Percentiles rank a stretch among this genome's conserved stretches.
These are phyloP conservation scores for Petrocephalus schoutedeni DNA, from an alignment of 2,797 vertebrate species.

Conservation along the genomic window DNA sequence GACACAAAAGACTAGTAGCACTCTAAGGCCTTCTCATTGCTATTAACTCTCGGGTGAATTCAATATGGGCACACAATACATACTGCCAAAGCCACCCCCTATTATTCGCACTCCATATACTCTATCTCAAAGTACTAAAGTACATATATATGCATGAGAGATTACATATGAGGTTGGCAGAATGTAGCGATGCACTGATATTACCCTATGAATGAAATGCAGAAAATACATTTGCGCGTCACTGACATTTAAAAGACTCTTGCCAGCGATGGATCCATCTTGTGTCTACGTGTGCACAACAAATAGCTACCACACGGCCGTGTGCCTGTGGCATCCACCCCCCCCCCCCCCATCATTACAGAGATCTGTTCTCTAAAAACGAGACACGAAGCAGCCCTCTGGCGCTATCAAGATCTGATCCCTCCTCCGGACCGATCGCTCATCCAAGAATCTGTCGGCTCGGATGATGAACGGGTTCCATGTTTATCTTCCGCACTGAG, in stretches of 20 bases:
- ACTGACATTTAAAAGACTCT: neutral
- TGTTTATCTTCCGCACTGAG: conserved; percentile 11
- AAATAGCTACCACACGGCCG: neutral
- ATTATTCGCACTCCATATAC: neutral
- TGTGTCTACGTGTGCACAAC: neutral
- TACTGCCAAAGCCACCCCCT: neutral
- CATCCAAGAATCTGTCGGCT: neutral
- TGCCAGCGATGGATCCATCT: neutral
- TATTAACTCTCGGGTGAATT: neutral
- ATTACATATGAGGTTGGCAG: neutral
- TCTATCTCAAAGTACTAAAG: neutral
- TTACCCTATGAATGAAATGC: neutral
- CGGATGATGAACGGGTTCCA: neutral
- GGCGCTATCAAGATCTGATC: neutral
- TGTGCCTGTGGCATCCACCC: neutral
- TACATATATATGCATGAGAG: neutral
- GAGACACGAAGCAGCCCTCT: conserved; percentile 3
- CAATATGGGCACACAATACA: neutral
- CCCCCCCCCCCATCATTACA: neutral
- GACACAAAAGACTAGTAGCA: neutral
- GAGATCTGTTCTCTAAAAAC: neutral
- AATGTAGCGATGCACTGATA: neutral
- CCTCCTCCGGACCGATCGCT: neutral
- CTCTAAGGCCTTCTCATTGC: neutral
- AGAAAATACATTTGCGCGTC: neutral